Percentiles rank a stretch among this genome's conserved stretches.
phyloP scores from a whole-genome alignment of 2,113 vertebrate species.

The Rhea pennata region DNA sequence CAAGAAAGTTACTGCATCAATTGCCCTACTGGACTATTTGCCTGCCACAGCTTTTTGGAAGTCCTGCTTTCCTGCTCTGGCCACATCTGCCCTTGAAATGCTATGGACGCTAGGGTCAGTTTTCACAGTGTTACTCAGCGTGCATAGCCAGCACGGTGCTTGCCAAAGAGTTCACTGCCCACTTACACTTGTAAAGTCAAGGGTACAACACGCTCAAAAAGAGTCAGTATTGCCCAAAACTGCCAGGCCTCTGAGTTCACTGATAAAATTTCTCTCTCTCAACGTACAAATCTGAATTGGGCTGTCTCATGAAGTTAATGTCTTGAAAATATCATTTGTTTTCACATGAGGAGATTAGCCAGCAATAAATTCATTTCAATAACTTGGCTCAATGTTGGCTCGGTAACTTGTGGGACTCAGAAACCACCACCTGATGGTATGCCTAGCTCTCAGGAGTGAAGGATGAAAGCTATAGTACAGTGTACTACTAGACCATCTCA shows the following conservation, averaged over 20 bases:
- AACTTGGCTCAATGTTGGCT: not conserved
- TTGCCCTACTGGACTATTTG: accelerated
- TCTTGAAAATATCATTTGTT: not conserved
- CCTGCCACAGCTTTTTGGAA: not conserved
- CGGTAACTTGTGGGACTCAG: not conserved
- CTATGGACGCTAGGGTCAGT: not conserved
- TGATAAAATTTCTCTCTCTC: not conserved
- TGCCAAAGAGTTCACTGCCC: not conserved
- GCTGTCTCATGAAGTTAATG: not conserved
- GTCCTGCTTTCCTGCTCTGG: not conserved
- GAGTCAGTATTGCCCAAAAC: not conserved
- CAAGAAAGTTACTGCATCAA: not conserved
- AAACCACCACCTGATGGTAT: not conserved
- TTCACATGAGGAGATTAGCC: not conserved
- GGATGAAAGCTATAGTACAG: not conserved
- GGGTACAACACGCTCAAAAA: not conserved
- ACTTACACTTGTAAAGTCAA: accelerated
- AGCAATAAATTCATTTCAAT: not conserved
- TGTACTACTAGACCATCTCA: not conserved
- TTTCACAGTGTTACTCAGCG: not conserved
- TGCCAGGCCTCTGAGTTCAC: not conserved
- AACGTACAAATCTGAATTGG: not conserved
- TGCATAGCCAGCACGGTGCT: not conserved
- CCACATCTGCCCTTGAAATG: not conserved
- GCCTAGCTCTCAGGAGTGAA: not conserved